phyloP scores from a whole-genome alignment of 2,113 vertebrate genomes.

The Cololabis saira region DNA sequence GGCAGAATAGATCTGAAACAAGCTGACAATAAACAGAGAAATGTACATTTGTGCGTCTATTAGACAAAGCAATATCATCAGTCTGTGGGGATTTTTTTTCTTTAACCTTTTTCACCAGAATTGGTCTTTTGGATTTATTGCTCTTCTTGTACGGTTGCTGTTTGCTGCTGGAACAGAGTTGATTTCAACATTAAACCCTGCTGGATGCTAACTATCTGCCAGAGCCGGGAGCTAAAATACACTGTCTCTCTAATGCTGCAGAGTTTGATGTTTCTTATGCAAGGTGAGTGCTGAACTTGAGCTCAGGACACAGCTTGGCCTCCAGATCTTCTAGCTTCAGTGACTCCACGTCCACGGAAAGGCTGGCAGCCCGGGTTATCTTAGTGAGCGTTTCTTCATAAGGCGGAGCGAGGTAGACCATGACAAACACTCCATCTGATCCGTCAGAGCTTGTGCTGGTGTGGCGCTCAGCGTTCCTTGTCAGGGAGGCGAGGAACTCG shows the following conservation, averaged over 20 bases:
- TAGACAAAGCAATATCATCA: background rate
- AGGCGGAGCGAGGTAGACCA: constrained; percentile 83
- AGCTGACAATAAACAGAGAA: background rate
- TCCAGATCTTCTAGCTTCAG: constrained; percentile 73
- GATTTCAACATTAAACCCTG: background rate
- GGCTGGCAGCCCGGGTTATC: constrained; percentile 76
- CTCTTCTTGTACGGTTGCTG: background rate
- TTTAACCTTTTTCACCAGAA: no score
- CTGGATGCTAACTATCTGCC: background rate
- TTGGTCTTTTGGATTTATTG: background rate
- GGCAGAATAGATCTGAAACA: background rate
- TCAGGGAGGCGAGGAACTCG: constrained; percentile 76
- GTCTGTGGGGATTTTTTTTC: no score
- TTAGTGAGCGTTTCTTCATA: constrained; percentile 90
- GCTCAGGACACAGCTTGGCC: constrained; percentile 68
- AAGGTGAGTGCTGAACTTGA: constrained; percentile 49
- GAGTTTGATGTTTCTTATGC: constrained; percentile 38
- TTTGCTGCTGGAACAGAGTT: background rate
- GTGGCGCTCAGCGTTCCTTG: constrained; percentile 64
- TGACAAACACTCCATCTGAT: constrained; percentile 80
- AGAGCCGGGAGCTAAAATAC: constrained; percentile 1
- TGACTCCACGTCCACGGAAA: constrained; percentile 69
- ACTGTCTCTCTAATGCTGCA: background rate
- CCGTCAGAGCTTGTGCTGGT: constrained; percentile 76
- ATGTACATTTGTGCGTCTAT: background rate